Base-by-base conservation (phyloP, 2,888 invertebrate species). In the Bugula neritina region DNA sequence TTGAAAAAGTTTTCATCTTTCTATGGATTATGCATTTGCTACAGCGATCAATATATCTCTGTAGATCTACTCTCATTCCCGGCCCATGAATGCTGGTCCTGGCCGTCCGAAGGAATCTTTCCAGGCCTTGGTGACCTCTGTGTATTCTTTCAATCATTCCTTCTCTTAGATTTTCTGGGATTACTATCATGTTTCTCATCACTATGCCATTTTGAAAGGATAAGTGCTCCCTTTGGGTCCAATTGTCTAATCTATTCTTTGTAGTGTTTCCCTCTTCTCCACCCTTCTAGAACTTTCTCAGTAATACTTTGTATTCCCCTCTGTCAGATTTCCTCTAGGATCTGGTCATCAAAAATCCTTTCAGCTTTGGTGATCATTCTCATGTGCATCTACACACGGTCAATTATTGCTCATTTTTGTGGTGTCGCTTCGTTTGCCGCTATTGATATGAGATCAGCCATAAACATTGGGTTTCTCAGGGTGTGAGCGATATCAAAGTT, bases 81-180 rank as follows among this genome's bases (percentile, higher is more conserved):
- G 74, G 71, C 73, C 74, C 74, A 35, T 57, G 74, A 21, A 74
- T 54, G 1, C 69, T n/a, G 5, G 54, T 69, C 34, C 72, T 71
- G 0, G 73, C 74, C 3, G 72, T 29, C 35, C 70, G 73, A 63
- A 72, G 72, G 17, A 52, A 73, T 70, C 72, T 73, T 0, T 69
- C 57, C 0, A 74, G 70, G 27, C 74, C 74, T 27, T 23, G 35
- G 71, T 74, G 74, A 5, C 69, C 58, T 23, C 55, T 58, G 58
- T 74, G 73, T 23, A 74, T 63, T 21, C 29, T 35, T 29, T 54
- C 43, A 17, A 73, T 69, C n/a, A 71, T 72, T 43, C 34, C 57
- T 31, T 35, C 3, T 63, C 72, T 34, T 29, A 74, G 29, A 1
- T 35, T 35, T 1, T 25, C 43, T 34, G 73, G 74, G 52, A 74